Conservation (phyloP, 2,888 invertebrate species). For the Tupiocoris notatus region DNA sequence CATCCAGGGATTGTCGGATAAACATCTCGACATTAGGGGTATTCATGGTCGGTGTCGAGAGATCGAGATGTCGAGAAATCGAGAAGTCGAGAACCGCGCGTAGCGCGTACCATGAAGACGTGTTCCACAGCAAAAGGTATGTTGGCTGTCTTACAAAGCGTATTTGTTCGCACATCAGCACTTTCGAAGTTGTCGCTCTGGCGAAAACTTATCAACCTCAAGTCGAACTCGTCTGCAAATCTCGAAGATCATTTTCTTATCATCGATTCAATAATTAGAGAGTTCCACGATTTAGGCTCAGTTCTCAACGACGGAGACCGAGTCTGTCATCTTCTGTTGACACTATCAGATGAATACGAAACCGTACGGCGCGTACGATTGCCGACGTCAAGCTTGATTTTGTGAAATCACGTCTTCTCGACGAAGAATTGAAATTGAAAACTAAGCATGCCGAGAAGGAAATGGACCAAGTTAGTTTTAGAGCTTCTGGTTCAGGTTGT, state of each 20-base stretch:
- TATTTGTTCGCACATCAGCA: not conserved
- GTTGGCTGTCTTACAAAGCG: not conserved
- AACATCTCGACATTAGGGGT: no score
- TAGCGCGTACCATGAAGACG: not conserved
- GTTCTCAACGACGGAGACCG: constrained; percentile 35
- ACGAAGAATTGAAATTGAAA: constrained; percentile 28
- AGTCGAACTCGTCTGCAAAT: constrained; percentile 4
- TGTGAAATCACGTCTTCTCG: constrained; percentile 38
- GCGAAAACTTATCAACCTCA: constrained; percentile 26
- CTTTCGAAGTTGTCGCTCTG: constrained; percentile 28
- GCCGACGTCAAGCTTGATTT: constrained; percentile 39
- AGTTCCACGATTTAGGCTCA: constrained; percentile 27
- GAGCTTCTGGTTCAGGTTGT: constrained; percentile 5
- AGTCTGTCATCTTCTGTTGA: constrained; percentile 35
- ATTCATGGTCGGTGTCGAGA: no score
- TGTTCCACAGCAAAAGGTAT: not conserved
- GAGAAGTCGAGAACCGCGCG: no score
- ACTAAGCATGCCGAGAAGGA: not conserved
- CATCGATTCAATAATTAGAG: no score
- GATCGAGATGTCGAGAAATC: no score
- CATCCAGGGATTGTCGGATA: constrained; percentile 17
- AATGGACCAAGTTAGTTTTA: constrained; percentile 2
- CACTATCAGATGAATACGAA: constrained; percentile 29
- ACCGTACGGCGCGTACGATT: constrained; percentile 38
- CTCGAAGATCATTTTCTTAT: constrained; percentile 29